Conservation (phyloP, 2,888 invertebrate genomes). For the Sinohyriopsis cumingii region DNA sequence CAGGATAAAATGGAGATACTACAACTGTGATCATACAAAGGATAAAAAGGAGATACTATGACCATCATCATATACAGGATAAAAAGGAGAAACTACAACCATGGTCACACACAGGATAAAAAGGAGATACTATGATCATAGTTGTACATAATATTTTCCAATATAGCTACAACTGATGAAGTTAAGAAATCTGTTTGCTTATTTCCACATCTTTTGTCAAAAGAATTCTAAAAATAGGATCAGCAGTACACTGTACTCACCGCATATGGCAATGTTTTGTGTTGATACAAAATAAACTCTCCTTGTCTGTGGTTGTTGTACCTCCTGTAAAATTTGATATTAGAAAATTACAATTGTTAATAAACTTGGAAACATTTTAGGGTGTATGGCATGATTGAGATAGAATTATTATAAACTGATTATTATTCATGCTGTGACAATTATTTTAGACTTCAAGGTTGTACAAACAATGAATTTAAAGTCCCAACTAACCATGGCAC, state of each 20-base stretch:
- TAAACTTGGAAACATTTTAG: no score
- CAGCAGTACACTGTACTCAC: conserved; percentile 19
- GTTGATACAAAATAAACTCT: conserved; percentile 46
- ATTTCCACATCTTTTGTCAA: neutral
- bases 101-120: no score
- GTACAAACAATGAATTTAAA: neutral
- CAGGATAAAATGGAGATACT: no score
- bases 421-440: no score
- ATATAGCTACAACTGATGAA: neutral
- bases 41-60: no score
- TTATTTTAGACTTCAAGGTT: no score
- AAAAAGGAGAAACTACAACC: no score
- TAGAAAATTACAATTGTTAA: neutral
- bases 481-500: no score
- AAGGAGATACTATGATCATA: no score
- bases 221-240: neutral
- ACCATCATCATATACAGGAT: no score
- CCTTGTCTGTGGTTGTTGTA: conserved; percentile 44
- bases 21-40: no score
- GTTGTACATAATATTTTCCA: neutral
- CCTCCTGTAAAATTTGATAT: conserved; percentile 25
- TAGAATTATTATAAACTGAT: no score
- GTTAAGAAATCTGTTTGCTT: neutral
- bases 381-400: neutral
- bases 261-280: conserved; percentile 39